Evolutionary conservation across 2,797 vertebrate species (phyloP).

Genomic region (Mus spretus): DNA sequence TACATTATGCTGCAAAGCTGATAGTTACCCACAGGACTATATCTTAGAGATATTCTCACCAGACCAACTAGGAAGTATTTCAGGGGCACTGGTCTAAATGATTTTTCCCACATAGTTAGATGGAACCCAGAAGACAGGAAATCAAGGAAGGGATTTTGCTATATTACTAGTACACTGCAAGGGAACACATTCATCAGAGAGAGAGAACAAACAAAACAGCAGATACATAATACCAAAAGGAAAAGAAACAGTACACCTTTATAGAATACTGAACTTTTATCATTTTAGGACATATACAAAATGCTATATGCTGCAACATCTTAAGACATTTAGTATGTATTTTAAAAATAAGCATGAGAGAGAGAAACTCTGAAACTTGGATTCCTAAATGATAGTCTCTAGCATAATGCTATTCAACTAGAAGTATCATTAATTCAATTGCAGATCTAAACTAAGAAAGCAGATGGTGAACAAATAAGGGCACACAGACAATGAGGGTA

Average conservation of each 20-base stretch:
- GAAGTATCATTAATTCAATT: not conserved
- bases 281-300: not conserved
- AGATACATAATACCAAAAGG: not conserved
- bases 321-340: not conserved
- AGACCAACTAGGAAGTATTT: not conserved
- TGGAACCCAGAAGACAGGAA: too few relatives aligned
- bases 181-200: not conserved
- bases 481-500: not conserved
- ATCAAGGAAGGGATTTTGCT: not conserved
- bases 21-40: not conserved
- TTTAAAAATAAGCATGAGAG: conserved; percentile 5
- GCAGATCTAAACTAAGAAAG: not conserved
- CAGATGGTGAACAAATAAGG: not conserved
- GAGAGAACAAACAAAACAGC: not conserved
- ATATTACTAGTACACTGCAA: not conserved
- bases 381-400: not conserved
- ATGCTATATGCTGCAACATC: not conserved
- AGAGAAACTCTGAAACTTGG: not conserved
- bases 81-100: not conserved
- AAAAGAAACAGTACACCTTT: not conserved
- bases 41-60: not conserved
- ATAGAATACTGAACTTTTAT: not conserved
- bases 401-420: not conserved
- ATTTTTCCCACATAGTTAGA: not conserved
- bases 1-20: not conserved